Percentiles rank a stretch among this genome's conserved stretches.
Conservation (phyloP, 2,113 vertebrate genomes). For the Syrmaticus mikado region DNA sequence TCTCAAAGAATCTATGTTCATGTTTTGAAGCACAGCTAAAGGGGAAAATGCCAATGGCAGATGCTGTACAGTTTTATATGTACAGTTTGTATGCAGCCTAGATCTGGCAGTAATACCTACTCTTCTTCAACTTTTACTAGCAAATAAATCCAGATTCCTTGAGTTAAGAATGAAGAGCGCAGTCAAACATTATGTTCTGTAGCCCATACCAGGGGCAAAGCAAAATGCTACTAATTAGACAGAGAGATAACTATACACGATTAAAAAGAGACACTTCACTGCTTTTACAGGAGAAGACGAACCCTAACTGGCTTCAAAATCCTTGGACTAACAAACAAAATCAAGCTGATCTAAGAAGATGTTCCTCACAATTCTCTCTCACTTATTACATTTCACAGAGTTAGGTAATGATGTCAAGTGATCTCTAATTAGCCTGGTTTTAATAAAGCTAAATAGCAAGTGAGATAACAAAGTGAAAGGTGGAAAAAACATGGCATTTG, state of each 20-base stretch:
- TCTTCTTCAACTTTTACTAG: not conserved
- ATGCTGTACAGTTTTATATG: not conserved
- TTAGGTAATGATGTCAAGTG: not conserved
- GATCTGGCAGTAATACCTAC: not conserved
- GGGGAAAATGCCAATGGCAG: not conserved
- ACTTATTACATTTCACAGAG: not conserved
- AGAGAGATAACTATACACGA: not conserved
- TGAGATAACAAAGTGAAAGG: not conserved
- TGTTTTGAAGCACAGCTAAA: not conserved
- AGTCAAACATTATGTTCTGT: not conserved
- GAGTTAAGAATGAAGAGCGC: not conserved
- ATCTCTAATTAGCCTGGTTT: not conserved
- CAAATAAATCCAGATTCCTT: not conserved
- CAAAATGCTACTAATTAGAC: not conserved
- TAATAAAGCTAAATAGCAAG: not conserved
- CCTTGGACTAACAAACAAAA: not conserved
- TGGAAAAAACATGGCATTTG: rapidly evolving
- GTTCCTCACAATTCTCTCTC: not conserved
- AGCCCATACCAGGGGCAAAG: not conserved
- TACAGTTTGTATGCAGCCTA: not conserved
- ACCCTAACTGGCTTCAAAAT: not conserved
- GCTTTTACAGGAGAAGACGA: not conserved
- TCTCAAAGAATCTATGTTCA: not conserved
- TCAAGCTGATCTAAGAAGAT: not conserved
- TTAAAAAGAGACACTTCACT: not conserved